A percentile compares a stretch with the other conserved stretches of the same genome.
Evolutionary conservation across 2,113 vertebrate genomes (phyloP).

Genomic region (Raphicerus campestris): DNA sequence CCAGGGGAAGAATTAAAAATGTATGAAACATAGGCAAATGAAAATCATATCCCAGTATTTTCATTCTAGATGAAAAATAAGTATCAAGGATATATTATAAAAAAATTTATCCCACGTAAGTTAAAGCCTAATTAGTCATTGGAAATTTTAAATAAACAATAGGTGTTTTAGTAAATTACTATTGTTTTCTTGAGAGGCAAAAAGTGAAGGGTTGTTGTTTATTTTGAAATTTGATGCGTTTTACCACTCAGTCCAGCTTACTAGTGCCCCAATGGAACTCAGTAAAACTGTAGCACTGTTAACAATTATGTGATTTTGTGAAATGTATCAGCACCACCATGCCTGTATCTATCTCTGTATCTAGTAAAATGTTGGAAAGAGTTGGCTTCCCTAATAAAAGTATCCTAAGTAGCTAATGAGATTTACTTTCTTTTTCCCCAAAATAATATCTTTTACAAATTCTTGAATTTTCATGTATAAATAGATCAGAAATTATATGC

Average conservation of each 20-base stretch:
- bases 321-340: slow-evolving; percentile 61
- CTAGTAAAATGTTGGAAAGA: slow-evolving; percentile 60
- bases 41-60: background rate
- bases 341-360: slow-evolving; percentile 29
- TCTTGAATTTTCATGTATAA: slow-evolving; percentile 71
- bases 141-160: background rate
- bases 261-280: background rate
- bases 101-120: background rate
- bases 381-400: slow-evolving; percentile 62
- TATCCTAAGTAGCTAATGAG: slow-evolving; percentile 61
- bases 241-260: background rate
- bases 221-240: background rate
- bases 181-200: background rate
- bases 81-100: background rate
- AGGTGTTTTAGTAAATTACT: slow-evolving; percentile 8
- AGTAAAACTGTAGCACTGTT: slow-evolving; percentile 45
- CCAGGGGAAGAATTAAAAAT: background rate
- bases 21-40: background rate
- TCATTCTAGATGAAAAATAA: slow-evolving; percentile 10
- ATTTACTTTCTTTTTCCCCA: slow-evolving; percentile 65
- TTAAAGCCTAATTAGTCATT: background rate
- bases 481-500: slow-evolving; percentile 69
- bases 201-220: slow-evolving; percentile 11
- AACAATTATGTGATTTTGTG: slow-evolving; percentile 2
- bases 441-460: slow-evolving; percentile 75